phyloP scores from a whole-genome alignment of 2,888 invertebrate species.

The Ennomos erosarius region DNA sequence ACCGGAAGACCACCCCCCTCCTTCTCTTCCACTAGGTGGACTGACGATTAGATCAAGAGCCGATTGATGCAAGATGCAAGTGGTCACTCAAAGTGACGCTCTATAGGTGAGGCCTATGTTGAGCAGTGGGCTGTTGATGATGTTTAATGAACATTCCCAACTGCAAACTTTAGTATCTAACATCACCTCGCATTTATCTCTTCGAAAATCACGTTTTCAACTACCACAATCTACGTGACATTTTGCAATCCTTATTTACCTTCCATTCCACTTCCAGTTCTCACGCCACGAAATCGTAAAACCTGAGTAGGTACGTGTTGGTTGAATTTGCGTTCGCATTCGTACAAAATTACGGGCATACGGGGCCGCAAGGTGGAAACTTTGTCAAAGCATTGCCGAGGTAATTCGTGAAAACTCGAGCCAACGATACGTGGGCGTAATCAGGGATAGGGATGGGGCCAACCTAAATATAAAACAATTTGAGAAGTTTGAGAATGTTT shows the following conservation, averaged over 20 bases:
- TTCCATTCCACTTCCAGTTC: conserved; percentile 8
- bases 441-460: background rate
- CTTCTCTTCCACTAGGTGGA: too few species aligned
- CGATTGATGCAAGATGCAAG: too few species aligned
- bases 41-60: too few species aligned
- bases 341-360: conserved; percentile 26
- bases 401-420: conserved; percentile 46
- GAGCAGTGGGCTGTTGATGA: too few species aligned
- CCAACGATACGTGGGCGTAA: conserved; percentile 29
- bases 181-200: too few species aligned
- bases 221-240: conserved; percentile 1
- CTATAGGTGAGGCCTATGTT: too few species aligned
- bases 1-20: too few species aligned
- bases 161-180: too few species aligned
- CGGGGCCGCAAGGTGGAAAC: conserved; percentile 35
- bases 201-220: background rate
- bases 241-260: conserved; percentile 19
- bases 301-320: conserved; percentile 23
- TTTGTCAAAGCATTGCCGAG: conserved; percentile 40
- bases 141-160: too few species aligned
- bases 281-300: conserved; percentile 26
- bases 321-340: conserved; percentile 32
- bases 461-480: too few species aligned
- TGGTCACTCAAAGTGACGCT: too few species aligned
- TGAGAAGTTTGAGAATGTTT: background rate